Evolutionary conservation across 1,140 invertebrate genomes (phyloP).

Genomic region (Melanaphis sacchari): DNA sequence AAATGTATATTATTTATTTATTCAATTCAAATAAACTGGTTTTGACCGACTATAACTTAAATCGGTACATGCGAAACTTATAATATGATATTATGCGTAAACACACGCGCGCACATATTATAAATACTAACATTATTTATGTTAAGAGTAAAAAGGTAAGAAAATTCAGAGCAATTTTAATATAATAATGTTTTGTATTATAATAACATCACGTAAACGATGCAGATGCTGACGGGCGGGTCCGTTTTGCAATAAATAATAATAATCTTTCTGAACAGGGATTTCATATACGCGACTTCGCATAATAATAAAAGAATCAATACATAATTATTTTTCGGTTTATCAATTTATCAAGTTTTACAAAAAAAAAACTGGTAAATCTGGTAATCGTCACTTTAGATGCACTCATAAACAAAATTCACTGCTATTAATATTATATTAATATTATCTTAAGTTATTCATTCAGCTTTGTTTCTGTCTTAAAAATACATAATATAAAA

Average conservation of each 20-base stretch:
- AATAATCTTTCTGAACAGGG: not conserved
- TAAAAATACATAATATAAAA: not conserved
- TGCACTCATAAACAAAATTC: not conserved
- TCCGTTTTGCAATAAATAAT: not conserved
- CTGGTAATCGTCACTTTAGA: not conserved
- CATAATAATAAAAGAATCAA: constrained; percentile 14
- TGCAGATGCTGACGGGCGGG: not conserved
- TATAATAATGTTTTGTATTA: not conserved
- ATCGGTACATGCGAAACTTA: not conserved
- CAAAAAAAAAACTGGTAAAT: not conserved
- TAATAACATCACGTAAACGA: constrained; percentile 7
- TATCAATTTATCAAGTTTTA: not conserved
- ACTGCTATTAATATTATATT: not conserved
- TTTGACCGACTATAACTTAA: not conserved
- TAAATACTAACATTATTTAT: not conserved
- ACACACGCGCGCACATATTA: too few species aligned
- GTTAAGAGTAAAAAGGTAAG: not conserved
- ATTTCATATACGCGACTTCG: not conserved
- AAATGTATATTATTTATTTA: not conserved
- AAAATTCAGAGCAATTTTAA: not conserved
- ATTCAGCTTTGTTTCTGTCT: not conserved
- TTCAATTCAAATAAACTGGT: not conserved
- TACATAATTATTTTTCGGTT: not conserved
- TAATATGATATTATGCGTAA: not conserved
- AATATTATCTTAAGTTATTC: not conserved